Evolutionary conservation across 2,113 vertebrate species (phyloP), one percentile per base, ranked within the genome.

Genomic region (Pollimyrus isidori): DNA sequence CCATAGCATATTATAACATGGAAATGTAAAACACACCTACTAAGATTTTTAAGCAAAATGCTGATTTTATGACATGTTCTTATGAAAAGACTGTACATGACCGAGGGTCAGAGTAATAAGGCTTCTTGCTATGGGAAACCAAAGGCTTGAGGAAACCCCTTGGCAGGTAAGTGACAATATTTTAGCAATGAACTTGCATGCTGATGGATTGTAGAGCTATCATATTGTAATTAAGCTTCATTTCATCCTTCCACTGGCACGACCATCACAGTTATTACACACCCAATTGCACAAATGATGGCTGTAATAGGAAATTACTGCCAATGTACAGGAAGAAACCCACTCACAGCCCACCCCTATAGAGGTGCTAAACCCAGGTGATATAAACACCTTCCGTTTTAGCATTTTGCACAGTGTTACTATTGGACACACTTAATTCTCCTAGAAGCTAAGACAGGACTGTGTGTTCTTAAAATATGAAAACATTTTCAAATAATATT

Each of bases 201-300:
- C 90, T 92, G 92, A 93, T 90, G 73, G 91, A 95, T 93, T 86
- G 90, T 90, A 89, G 89, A 89, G 82, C 91, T 90, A 93, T 93
- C 92, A 93, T 85, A 92, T 92, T 93, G 94, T 92, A 94, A 94
- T 94, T 93, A 94, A 26, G 85, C 89, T 91, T 93, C 90, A 92
- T 94, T 92, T 93, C 92, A 93, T 90, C 90, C 88, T 92, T 91
- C 88, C 91, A 90, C 89, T 87, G 91, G 90, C 90, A 89, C 88
- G 90, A 89, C 90, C 83, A 87, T 92, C 89, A 49, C 87, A 90
- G 92, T 93, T 93, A 93, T 94, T 94, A 92, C 93, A 94, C 93
- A 93, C 90, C 89, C 93, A 92, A 93, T 94, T 94, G 91, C 91
- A 90, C 93, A 91, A 91, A 92, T 92, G 93, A 94, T 93, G 92